phyloP scores from a whole-genome alignment of 2,888 invertebrate genomes.

The Anodontia alba region DNA sequence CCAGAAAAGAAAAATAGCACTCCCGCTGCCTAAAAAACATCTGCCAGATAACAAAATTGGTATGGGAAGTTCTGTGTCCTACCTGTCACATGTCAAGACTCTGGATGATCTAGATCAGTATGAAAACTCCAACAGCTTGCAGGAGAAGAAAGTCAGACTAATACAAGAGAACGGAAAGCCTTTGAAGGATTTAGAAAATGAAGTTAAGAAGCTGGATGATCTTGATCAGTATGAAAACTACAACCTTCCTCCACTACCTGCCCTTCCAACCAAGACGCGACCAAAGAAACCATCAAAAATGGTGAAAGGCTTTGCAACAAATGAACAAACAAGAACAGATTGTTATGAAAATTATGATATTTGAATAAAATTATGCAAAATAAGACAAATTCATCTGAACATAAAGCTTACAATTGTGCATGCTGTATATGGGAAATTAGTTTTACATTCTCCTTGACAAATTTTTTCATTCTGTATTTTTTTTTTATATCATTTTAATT shows the following conservation, averaged over 20 bases:
- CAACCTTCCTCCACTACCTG: not conserved
- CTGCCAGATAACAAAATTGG: not conserved
- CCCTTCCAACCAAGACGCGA: not conserved
- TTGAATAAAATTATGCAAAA: not conserved
- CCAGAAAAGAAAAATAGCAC: not conserved
- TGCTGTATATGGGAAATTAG: too few species aligned
- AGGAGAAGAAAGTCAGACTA: not conserved
- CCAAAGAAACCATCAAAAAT: not conserved
- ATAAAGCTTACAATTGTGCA: too few species aligned
- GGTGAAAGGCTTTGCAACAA: too few species aligned
- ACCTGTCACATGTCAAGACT: not conserved
- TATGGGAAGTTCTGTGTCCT: not conserved
- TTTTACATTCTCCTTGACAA: too few species aligned
- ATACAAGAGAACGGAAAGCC: not conserved
- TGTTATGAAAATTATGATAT: conserved; percentile 9
- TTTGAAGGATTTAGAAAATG: not conserved
- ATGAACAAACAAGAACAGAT: not conserved
- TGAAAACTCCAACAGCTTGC: conserved; percentile 37
- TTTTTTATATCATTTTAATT: too few species aligned
- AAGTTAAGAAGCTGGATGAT: conserved; percentile 20
- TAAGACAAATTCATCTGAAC: too few species aligned
- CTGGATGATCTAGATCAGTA: conserved; percentile 39
- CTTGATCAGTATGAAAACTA: conserved; percentile 40
- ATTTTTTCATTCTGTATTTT: too few species aligned
- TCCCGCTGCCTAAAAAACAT: not conserved